phyloP scores from a whole-genome alignment of 2,797 vertebrate species.

The Setipinna tenuifilis region DNA sequence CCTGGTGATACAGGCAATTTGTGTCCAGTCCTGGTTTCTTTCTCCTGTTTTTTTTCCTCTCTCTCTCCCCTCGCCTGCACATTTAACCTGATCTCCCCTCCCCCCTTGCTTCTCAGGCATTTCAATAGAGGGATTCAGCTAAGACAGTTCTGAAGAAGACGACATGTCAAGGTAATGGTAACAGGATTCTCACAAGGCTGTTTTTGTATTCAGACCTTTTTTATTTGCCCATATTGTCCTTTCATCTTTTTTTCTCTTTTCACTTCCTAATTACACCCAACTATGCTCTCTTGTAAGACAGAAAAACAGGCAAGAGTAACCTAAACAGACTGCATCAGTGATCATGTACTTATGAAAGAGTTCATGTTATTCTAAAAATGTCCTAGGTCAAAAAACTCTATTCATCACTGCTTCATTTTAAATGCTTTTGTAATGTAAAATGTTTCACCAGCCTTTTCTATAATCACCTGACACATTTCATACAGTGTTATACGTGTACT shows the following conservation, averaged over 20 bases:
- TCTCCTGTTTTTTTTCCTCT: neutral
- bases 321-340: neutral
- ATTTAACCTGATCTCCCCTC: neutral
- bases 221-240: neutral
- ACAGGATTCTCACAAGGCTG: neutral
- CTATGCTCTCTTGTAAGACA: neutral
- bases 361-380: neutral
- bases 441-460: neutral
- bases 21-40: neutral
- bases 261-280: neutral
- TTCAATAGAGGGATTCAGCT: neutral
- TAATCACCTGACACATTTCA: neutral
- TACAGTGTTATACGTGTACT: neutral
- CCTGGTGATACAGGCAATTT: slow-evolving; percentile 1
- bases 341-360: neutral
- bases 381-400: neutral
- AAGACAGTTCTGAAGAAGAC: neutral
- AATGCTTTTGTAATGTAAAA: neutral
- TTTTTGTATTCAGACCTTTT: neutral
- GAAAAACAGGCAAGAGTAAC: no score
- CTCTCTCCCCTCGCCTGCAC: neutral
- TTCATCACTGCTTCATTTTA: neutral
- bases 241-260: neutral
- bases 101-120: neutral
- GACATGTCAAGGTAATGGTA: neutral